Base-by-base conservation (phyloP, 2,888 invertebrate species). In the Lycocerus yunnanus region DNA sequence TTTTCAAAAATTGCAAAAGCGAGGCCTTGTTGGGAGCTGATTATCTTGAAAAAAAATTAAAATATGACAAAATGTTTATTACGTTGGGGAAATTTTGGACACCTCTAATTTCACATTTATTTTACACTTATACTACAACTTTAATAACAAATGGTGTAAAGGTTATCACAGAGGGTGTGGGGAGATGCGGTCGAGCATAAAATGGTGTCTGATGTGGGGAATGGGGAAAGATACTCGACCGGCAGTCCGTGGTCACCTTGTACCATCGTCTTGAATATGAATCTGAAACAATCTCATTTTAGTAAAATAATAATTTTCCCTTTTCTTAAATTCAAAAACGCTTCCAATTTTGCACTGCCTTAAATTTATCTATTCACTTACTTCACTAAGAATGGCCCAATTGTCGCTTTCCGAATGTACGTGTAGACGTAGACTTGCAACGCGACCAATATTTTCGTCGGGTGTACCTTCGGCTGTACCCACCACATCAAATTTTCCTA, bases 341-440 rank as follows among this genome's bases (percentile, higher is more conserved):
- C 4, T 18, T 18, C 18, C 4, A 18, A 4, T 18, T 18, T n/a
- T n/a, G n/a, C n/a, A n/a, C n/a, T n/a, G n/a, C n/a, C n/a, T 18
- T 18, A 18, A 18, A 18, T 18, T 18, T 18, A 18, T 18, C 18
- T 18, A 18, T 2, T 18, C 4, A 82, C 89, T 90, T 86, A 96
- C 96, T 91, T 98, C 97, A 84, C 96, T 97, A 63, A 98, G 89
- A 80, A 97, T 93, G 8, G 94, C 95, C 97, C 97, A 97, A 86
- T 94, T 94, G 78, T 93, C 92, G 85, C 95, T 95, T 82, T 94
- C 92, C 75, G 91, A 91, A 80, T 93, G 93, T 15, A 97, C 93
- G 76, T 91, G 91, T n/a, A 98, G 88, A 66, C 97, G 90, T 78
- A 97, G 87, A 66, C 91, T 90, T 68, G 90, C 87, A 58, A 97